Evolutionary conservation across 2,888 invertebrate species (phyloP), one percentile per base, ranked within the genome.

Genomic region (Drosophila ezoana): DNA sequence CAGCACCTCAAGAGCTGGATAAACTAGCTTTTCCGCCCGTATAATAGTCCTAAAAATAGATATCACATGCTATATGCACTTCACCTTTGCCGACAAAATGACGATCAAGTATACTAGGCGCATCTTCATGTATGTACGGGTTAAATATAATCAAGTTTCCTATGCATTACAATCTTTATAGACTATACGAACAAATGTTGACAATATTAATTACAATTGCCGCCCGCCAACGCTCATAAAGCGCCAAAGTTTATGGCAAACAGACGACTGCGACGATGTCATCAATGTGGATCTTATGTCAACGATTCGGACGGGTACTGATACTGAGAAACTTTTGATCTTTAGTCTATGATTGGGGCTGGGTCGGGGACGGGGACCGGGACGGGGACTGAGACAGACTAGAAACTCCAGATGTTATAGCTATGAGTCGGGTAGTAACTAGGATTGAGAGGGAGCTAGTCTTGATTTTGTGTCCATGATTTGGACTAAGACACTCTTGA

Each of bases 211-310:
- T 68, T 67, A 59, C 69, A 73, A 61, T 45, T 62, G 58, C 58
- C 52, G 58, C 33, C 41, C 47, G 57, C 58, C 73, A 45, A 65
- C 44, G 64, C 64, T 67, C 67, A 62, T 84, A 78, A 84, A 84
- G 54, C 48, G 52, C 5, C 67, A 47, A 43, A 67, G 75, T 87
- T 83, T 79, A 84, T 84, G 72, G 70, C 84, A 70, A 84, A 81
- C 79, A 87, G 87, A 77, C 81, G 64, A 44, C 33, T 32, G 18
- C 45, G 45, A 47, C 57, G 58, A 53, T 69, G 54, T 48, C 62
- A 65, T 56, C 65, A 66, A 52, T 62, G 61, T 59, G 41, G 48
- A 52, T 59, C 38, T 64, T 53, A 28, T 40, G 51, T 49, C 23
- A 38, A 51, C 45, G 38, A 28, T 28, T 28, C 8, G 28, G 28